phyloP scores from a whole-genome alignment of 1,140 invertebrate genomes.

The Melanaphis sacchari region DNA sequence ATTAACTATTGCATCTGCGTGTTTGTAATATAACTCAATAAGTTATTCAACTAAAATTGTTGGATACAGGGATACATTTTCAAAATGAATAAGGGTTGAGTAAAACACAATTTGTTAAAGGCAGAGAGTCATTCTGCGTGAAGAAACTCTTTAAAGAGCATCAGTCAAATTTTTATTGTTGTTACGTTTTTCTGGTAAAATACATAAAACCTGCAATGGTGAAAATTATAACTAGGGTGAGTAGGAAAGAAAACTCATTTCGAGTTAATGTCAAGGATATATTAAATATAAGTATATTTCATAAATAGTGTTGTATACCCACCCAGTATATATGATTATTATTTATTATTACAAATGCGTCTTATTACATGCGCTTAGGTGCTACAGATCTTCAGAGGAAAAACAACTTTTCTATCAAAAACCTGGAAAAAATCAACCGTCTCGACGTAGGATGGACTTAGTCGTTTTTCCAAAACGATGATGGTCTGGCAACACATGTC shows the following conservation, averaged over 20 bases:
- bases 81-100: not conserved
- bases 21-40: not conserved
- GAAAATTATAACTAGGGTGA: not conserved
- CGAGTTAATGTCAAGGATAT: not conserved
- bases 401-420: not conserved
- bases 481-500: not conserved
- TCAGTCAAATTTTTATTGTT: not conserved
- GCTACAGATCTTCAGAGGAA: not conserved
- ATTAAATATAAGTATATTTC: not conserved
- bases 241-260: not conserved
- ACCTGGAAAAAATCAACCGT: not conserved
- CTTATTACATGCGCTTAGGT: not conserved
- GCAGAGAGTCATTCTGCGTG: not conserved
- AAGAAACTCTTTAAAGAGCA: not conserved
- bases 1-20: not conserved
- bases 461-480: not conserved
- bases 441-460: not conserved
- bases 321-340: not conserved
- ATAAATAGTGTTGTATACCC: not conserved
- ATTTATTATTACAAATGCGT: not conserved
- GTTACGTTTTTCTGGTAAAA: not conserved
- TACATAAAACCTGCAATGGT: not conserved
- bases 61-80: not conserved
- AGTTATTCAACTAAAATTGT: not conserved
- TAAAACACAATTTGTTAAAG: not conserved